Evolutionary conservation across 2,113 vertebrate genomes (phyloP), one percentile per base, ranked within the genome.

Genomic region (Menura novaehollandiae): DNA sequence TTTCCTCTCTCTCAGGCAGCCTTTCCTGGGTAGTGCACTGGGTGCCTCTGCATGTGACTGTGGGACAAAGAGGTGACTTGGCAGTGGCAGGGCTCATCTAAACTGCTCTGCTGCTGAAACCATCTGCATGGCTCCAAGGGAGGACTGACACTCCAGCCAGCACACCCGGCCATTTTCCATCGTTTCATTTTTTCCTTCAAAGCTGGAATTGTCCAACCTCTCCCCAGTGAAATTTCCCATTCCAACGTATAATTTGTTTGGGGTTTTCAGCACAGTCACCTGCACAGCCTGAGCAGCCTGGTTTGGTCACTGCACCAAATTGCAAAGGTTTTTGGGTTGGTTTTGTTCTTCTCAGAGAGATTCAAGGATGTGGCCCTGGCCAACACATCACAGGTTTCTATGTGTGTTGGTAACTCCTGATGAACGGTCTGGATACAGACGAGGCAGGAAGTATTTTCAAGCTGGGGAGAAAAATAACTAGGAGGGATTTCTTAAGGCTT

Each of bases 351-450:
- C 39, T 22, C 5, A 3, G 28, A 41, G 51, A 67, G 9, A 7
- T 72, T 72, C 33, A 46, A 82, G 44, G 20, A 59, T 67, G 26
- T 19, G 67, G 33, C 69, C 44, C 37, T 35, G 43, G 33, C 17
- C 51, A 62, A 46, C 32, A 62, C 20, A n/a, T 46, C n/a, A n/a
- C 30, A 63, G 69, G 30, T 74, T 89, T 84, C 75, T 44, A 2
- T 33, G 41, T 7, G 2, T 4, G 3, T n/a, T 46, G 30, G 10
- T 72, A 68, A 19, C 17, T 64, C 41, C 41, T 69, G 52, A 53
- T 2, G 1, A 28, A 32, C 52, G 28, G 41, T 53, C 47, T 0
- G 0, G 6, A 26, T 60, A 67, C 0, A 2, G 58, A 59, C 33
- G 33, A 59, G 85, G 28, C 71, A 91, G 51, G 39, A 47, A 82